phyloP scores from a whole-genome alignment of 2,888 invertebrate genomes.

The Oligia fasciuncula region DNA sequence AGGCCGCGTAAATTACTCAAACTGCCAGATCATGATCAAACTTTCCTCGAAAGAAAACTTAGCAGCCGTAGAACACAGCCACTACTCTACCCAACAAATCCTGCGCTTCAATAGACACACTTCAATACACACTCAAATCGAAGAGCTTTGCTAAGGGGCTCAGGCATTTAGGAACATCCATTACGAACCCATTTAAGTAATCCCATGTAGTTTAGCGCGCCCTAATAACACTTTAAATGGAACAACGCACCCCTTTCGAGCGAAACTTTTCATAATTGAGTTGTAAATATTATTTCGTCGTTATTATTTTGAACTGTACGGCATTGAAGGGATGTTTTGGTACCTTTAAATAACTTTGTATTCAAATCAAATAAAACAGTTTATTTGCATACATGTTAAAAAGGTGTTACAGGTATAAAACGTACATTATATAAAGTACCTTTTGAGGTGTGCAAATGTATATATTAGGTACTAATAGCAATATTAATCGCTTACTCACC shows the following conservation, averaged over 20 bases:
- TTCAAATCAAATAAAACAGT: neutral
- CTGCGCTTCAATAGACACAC: slow-evolving; percentile 27
- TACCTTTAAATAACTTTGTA: slow-evolving; percentile 6
- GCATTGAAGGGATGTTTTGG: slow-evolving; percentile 37
- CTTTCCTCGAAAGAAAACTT: neutral
- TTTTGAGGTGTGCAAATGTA: neutral
- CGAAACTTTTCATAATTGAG: slow-evolving; percentile 65
- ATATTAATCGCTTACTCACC: neutral
- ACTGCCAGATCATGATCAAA: too few species aligned
- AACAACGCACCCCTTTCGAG: slow-evolving; percentile 64
- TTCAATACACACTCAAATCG: slow-evolving; percentile 39
- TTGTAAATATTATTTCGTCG: slow-evolving; percentile 62
- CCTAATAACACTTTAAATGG: slow-evolving; percentile 73
- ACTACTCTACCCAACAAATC: slow-evolving; percentile 43
- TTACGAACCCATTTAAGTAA: slow-evolving; percentile 77
- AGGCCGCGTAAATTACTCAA: too few species aligned
- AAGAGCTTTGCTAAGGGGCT: slow-evolving; percentile 52
- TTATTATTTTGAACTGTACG: slow-evolving; percentile 39
- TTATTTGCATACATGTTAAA: neutral
- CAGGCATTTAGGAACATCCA: slow-evolving; percentile 76
- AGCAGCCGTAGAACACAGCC: neutral
- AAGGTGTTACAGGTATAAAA: neutral
- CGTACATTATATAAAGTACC: neutral
- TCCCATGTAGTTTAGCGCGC: slow-evolving; percentile 71
- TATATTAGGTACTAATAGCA: neutral